Evolutionary conservation across 2,888 invertebrate genomes (phyloP).

Genomic region (Magallana nippona): DNA sequence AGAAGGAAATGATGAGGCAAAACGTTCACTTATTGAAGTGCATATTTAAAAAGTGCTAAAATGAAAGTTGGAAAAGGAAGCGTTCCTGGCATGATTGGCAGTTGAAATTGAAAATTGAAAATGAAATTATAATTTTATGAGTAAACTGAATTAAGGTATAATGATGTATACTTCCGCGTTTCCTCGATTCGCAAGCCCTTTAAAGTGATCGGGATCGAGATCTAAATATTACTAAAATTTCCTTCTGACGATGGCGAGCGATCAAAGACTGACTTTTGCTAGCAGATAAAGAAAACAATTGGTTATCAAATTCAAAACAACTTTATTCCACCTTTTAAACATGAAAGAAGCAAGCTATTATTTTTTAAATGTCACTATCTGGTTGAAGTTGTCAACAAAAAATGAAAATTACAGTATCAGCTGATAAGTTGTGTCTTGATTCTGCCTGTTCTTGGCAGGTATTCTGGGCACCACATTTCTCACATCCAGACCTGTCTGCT

Average conservation of each 20-base stretch:
- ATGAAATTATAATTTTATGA: too few relatives aligned
- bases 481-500: background rate
- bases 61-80: too few relatives aligned
- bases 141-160: too few relatives aligned
- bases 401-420: too few relatives aligned
- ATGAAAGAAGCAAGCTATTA: background rate
- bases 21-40: too few relatives aligned
- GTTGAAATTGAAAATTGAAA: too few relatives aligned
- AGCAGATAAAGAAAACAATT: slow-evolving; percentile 12
- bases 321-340: background rate
- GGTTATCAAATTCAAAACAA: background rate
- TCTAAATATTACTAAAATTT: background rate
- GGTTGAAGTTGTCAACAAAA: background rate
- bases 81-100: too few relatives aligned
- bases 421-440: background rate
- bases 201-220: background rate
- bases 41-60: too few relatives aligned
- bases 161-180: too few relatives aligned
- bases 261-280: slow-evolving; percentile 5
- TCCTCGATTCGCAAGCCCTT: background rate
- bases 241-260: slow-evolving; percentile 27
- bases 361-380: background rate
- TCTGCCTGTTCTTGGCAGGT: background rate
- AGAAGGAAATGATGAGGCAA: too few relatives aligned
- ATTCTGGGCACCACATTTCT: too few relatives aligned